Conservation (phyloP, 2,888 invertebrate genomes). For the Nomada fucata region DNA sequence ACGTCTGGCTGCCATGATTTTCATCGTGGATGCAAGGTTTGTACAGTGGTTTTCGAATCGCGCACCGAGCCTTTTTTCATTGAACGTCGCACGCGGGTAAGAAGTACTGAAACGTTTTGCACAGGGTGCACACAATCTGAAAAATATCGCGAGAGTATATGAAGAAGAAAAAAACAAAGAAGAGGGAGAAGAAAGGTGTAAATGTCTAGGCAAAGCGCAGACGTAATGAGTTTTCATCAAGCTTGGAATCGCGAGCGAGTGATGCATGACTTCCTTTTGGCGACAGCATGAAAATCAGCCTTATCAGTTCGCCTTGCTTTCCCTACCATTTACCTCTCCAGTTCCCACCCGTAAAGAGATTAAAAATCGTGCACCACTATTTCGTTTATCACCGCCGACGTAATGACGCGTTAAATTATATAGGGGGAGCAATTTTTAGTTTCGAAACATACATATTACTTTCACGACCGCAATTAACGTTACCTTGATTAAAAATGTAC, state of each 20-base stretch:
- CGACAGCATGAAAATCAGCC: conserved; percentile 40
- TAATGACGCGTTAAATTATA: not conserved
- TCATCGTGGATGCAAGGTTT: conserved; percentile 21
- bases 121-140: conserved; percentile 2
- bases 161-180: not conserved
- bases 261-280: conserved; percentile 52
- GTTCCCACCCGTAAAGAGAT: not conserved
- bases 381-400: not conserved
- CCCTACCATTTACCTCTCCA: not conserved
- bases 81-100: not conserved
- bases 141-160: conserved; percentile 11
- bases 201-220: conserved; percentile 20
- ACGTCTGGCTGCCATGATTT: conserved; percentile 17
- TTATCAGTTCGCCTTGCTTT: conserved; percentile 21
- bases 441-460: not conserved
- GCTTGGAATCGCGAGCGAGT: conserved; percentile 10
- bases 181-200: not conserved
- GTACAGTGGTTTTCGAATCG: conserved; percentile 1
- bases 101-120: conserved; percentile 9
- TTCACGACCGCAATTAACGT: not conserved
- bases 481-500: not conserved
- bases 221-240: conserved; percentile 39
- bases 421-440: not conserved
- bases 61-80: not conserved
- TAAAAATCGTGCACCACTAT: not conserved